A percentile compares a stretch with the other conserved stretches of the same genome.
Evolutionary conservation across 1,140 invertebrate genomes (phyloP).

Genomic region (Archivesica marissinica): DNA sequence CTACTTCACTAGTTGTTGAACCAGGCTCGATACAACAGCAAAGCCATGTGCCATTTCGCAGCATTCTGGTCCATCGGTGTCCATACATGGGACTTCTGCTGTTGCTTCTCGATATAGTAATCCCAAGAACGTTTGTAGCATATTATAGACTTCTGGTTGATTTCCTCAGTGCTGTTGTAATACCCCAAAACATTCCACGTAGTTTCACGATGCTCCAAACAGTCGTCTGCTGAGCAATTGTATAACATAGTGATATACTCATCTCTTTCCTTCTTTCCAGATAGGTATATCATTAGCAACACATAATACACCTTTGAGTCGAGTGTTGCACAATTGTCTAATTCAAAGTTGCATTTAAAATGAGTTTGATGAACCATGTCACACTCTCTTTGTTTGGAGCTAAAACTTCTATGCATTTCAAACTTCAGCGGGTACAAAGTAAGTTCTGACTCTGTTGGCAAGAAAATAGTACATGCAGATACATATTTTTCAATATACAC

Average conservation of each 20-base stretch:
- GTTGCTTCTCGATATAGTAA: no score
- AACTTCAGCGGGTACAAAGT: background rate
- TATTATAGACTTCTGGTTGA: no score
- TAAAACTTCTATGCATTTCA: background rate
- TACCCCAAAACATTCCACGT: no score
- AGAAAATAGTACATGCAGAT: background rate
- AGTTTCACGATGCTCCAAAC: background rate
- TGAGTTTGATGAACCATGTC: background rate
- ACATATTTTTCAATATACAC: background rate
- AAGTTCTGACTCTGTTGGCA: background rate
- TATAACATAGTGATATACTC: background rate
- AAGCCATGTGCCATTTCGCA: no score
- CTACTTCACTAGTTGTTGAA: no score
- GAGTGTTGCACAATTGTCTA: background rate
- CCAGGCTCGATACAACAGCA: no score
- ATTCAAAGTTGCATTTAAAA: constrained; percentile 5
- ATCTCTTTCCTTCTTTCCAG: background rate
- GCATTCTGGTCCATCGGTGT: no score
- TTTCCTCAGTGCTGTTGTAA: no score
- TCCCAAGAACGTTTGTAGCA: no score
- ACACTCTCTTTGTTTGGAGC: background rate
- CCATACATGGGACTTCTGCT: no score
- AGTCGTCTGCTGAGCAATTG: background rate
- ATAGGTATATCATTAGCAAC: background rate
- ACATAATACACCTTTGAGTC: background rate